Evolutionary conservation across 1,140 invertebrate genomes (phyloP), one percentile per base, ranked within the genome.

Genomic region (Drosophila tristis): DNA sequence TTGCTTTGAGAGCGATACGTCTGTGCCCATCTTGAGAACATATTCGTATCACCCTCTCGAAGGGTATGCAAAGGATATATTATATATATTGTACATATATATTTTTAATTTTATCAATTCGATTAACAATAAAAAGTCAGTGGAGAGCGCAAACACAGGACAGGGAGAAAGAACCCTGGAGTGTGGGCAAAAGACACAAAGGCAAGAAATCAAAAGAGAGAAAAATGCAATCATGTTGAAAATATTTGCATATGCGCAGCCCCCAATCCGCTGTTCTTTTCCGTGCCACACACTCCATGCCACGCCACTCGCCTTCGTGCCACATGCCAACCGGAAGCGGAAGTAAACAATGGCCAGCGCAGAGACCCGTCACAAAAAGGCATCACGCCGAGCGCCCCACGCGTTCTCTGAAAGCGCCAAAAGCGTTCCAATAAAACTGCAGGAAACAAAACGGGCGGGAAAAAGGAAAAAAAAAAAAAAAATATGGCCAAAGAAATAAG

Each of bases 181-280:
- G 35, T 39, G 9, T 39, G 55, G 5, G 29, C 39, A 35, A 56
- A 54, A 45, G 35, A 50, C 11, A 61, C 48, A 68, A 61, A 66
- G 53, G 72, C 57, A 59, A 60, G 42, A 48, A 76, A 64, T 71
- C 59, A 79, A 78, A 87, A 53, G 58, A 66, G 47, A 68, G 62
- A 68, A 77, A 87, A 82, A 82, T 76, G 82, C 82, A 87, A 87
- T 87, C 84, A 89, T 75, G 82, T 71, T 63, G 82, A 87, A 87
- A 87, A 87, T 87, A 87, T 87, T 87, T 87, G 82, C 84, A 87
- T 87, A 82, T 82, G 82, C 70, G 53, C 26, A 49, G 55, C 58
- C 79, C 57, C 47, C 31, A 20, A 54, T 13, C 11, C 35, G 35
- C 35, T 39, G 35, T 2, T 13, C 35, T 35, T 8, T 35, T 35